Base-by-base conservation (phyloP, 2,888 invertebrate species). In the Nemoura dubitans region DNA sequence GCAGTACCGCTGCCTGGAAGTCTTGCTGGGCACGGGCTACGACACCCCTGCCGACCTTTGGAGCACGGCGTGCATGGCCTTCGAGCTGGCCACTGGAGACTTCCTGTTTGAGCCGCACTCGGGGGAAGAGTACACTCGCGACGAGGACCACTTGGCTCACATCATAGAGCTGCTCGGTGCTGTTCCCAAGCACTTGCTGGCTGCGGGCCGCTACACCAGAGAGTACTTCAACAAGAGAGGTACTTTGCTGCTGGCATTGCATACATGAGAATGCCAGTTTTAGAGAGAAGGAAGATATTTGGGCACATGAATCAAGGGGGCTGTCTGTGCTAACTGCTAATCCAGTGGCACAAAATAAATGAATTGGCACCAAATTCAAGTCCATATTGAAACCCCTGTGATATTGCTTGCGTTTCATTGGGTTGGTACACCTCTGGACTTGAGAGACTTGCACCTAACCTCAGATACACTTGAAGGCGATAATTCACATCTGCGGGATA, bases 31-130 rank as follows among this genome's bases (percentile, higher is more conserved):
- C 80, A 94, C 96, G 83, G 95, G 95, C 0, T 97, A 97, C 90
- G 95, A 95, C 88, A 93, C 95, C 88, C 95, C 96, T 83, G 96
- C 97, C 83, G 97, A 97, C 91, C 95, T 97, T 87, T 97, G 97
- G 97, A 96, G 96, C 89, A 95, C 96, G 16, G 97, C 97, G 21
- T 97, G 97, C 91, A 94, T 97, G 93, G 96, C 96, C 84, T 97
- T 97, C 92, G 97, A 97, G 91, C 91, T 97, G 90, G 96, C 96
- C 14, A 97, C 96, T n/a, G 97, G 97, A 0, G 97, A 97, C 91
- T 97, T 96, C 92, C 91, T 97, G 88, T 97, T 97, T 91, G 97
- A 97, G 92, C 97, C 97, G 26, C 95, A 95, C 90, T 95, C 95
- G 87, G 95, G 96, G 10, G 94, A 95, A 88, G 94, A 94, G 88